Evolutionary conservation across 2,888 invertebrate species (phyloP).

Genomic region (Meteorus colon): DNA sequence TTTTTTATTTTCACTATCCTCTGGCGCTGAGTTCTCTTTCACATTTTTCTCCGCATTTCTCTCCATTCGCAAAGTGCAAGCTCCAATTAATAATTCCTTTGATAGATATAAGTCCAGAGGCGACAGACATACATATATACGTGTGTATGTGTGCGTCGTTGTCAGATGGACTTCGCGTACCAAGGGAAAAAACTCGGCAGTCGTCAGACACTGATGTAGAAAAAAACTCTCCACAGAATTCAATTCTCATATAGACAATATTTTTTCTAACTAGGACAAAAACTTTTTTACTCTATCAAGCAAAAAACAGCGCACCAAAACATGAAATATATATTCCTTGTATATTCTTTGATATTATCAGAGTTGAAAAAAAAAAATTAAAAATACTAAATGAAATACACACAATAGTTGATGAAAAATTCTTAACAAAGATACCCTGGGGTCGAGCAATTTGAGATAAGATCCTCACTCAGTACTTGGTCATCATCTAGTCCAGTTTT

Average conservation of each 20-base stretch:
- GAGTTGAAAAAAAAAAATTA: not conserved
- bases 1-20: not conserved
- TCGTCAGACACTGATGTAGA: constrained; percentile 27
- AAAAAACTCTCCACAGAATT: not conserved
- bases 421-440: constrained; percentile 3
- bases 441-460: constrained; percentile 31
- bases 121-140: not conserved
- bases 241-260: too few relatives aligned
- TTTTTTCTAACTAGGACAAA: too few relatives aligned
- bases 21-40: constrained; percentile 12
- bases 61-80: constrained; percentile 36
- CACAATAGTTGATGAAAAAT: constrained; percentile 30
- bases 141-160: constrained; percentile 8
- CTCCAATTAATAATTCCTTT: constrained; percentile 40
- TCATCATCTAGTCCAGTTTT: constrained; percentile 40
- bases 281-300: not conserved
- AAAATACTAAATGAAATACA: constrained; percentile 3
- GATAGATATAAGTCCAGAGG: constrained; percentile 14
- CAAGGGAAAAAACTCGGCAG: constrained; percentile 33
- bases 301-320: not conserved
- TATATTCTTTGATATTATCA: not conserved
- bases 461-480: constrained; percentile 15
- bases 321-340: not conserved
- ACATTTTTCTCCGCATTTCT: constrained; percentile 26
- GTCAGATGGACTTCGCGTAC: constrained; percentile 4